Evolutionary conservation across 2,888 invertebrate genomes (phyloP).

Genomic region (Syrphus vitripennis): DNA sequence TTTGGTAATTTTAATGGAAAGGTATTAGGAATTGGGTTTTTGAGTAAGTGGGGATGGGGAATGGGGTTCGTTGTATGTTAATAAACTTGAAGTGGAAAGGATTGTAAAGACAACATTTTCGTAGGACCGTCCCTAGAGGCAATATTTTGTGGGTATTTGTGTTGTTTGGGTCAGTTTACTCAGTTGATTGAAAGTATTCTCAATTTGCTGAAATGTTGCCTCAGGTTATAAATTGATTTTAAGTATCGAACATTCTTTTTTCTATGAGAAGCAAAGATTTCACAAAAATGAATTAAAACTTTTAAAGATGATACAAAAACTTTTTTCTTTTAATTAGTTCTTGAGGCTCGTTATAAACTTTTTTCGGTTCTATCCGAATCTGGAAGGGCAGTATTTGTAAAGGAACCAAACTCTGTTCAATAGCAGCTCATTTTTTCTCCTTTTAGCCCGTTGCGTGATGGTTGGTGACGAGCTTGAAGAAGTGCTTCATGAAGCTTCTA

Average conservation of each 20-base stretch:
- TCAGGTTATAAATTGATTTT: neutral
- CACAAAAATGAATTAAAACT: neutral
- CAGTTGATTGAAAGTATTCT: neutral
- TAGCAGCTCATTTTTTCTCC: too few species aligned
- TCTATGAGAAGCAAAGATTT: neutral
- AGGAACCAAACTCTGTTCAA: too few species aligned
- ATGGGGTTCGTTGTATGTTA: constrained; percentile 50
- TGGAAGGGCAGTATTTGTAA: too few species aligned
- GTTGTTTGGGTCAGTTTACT: constrained; percentile 22
- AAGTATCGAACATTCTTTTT: neutral
- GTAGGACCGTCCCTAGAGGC: constrained; percentile 28
- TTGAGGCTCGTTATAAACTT: too few species aligned
- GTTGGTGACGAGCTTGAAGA: too few species aligned
- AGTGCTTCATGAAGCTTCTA: too few species aligned
- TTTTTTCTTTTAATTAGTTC: neutral
- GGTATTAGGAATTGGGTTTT: neutral
- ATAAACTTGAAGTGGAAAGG: constrained; percentile 30
- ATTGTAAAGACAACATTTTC: constrained; percentile 33
- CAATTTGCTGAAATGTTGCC: neutral
- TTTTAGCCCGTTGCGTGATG: too few species aligned
- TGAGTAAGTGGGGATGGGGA: neutral
- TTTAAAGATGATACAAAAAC: too few species aligned
- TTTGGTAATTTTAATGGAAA: constrained; percentile 70
- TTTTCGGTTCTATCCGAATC: too few species aligned
- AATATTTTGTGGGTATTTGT: neutral